These are phyloP conservation scores for Amphiduros pacificus DNA, from an alignment of 2,888 invertebrate species.

Conservation along the genomic window DNA sequence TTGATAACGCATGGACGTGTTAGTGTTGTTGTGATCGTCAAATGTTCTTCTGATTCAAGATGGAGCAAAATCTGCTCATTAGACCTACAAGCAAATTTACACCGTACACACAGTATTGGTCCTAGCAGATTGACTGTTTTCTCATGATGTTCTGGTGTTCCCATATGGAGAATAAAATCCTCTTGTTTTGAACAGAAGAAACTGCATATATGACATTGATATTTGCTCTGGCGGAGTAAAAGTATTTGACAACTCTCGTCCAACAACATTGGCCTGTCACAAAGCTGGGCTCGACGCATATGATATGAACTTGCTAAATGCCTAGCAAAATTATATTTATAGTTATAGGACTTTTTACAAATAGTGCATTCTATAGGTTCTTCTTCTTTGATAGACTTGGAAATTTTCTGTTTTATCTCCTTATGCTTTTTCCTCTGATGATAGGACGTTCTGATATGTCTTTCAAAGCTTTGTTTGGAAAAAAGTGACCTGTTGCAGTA, in stretches of 20 bases:
- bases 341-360: constrained; percentile 48
- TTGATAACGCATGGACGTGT: constrained; percentile 42
- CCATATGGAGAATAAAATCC: constrained; percentile 65
- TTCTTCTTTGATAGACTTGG: neutral
- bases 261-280: constrained; percentile 60
- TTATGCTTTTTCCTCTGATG: too few relatives aligned
- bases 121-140: constrained; percentile 41
- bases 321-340: constrained; percentile 46
- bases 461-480: constrained; percentile 7
- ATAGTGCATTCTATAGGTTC: constrained; percentile 63
- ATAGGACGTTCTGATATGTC: constrained; percentile 1
- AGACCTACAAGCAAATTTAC: constrained; percentile 38
- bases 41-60: constrained; percentile 37
- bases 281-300: constrained; percentile 68
- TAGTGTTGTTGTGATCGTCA: constrained; percentile 20
- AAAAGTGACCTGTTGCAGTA: constrained; percentile 1
- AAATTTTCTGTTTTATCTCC: too few relatives aligned
- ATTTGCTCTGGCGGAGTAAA: constrained; percentile 80
- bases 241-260: constrained; percentile 77
- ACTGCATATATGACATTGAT: constrained; percentile 81
- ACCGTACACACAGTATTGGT: constrained; percentile 48
- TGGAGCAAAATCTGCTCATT: constrained; percentile 43
- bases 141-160: constrained; percentile 35
- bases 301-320: constrained; percentile 81
- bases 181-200: constrained; percentile 78